Base-by-base conservation (phyloP, 2,888 invertebrate genomes). In the Andrena marginata region DNA sequence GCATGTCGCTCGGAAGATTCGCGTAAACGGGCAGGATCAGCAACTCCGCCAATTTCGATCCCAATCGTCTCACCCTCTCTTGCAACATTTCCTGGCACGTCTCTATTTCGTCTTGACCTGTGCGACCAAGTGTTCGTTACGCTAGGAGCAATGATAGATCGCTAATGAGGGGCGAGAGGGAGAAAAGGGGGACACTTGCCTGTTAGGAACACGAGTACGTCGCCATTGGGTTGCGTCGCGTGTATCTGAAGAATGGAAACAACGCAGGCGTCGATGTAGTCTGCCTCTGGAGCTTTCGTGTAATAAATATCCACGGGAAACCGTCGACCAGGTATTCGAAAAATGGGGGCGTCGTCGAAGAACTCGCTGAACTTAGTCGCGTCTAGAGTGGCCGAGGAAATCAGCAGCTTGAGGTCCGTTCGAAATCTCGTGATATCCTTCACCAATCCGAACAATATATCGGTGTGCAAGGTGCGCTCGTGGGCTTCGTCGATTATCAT, bases 401-500 rank as follows among this genome's bases (percentile, higher is more conserved):
- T 99, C 2, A 99, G 95, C 26, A 99, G 95, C 94, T 99, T 99
- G 74, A 99, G 95, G 93, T 99, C 99, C 0, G 98, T 96, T 81
- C 99, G 95, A 94, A 99, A 98, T 75, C 99, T 95, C 0, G 98
- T 97, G 80, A 99, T 99, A 94, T 99, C 99, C 95, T 98, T 98
- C 0, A 99, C 99, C 71, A 99, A 95, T 0, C 99, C 99, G 95
- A 99, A 99, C 51, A 99, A 95, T 90, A 99, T 98, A 93, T 99
- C 99, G 1, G 99, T 99, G 92, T 99, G 99, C 1, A 99, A 95
- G 0, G 99, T 99, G 59, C 99, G 95, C 94, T 99, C 99, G 94
- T 99, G 99, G 84, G 99, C 99, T 95, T 99, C 99, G 94, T 99
- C 99, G 92, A 99, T 99, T 78, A 99, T 99, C 97, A 99, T 98